Percentiles rank a stretch among this genome's conserved stretches.
Conservation (phyloP, 2,888 invertebrate species). For the Noctuana brunneofusca region DNA sequence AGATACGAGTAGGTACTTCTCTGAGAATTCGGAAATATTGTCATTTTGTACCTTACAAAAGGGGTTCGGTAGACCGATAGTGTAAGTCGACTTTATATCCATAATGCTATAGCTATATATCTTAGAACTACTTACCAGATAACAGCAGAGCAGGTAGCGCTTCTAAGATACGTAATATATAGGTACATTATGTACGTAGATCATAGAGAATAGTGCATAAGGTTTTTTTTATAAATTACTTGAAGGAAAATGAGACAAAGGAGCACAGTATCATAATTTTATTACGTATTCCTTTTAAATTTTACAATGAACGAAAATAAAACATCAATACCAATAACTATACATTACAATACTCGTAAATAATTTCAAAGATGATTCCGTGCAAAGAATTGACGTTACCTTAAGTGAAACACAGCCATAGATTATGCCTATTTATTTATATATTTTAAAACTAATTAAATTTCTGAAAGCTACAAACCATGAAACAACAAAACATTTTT, state of each 20-base stretch:
- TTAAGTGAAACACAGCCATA: constrained; percentile 82
- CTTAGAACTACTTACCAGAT: too few relatives aligned
- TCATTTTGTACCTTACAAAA: too few relatives aligned
- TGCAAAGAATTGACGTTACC: constrained; percentile 81
- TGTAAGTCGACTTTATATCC: too few relatives aligned
- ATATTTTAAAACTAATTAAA: constrained; percentile 53
- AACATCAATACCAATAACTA: constrained; percentile 66
- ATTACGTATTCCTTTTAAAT: constrained; percentile 75
- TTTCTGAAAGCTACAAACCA: constrained; percentile 45
- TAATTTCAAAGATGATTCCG: constrained; percentile 70
- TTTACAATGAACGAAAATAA: constrained; percentile 65
- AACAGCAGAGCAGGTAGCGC: too few relatives aligned
- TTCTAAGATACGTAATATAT: too few relatives aligned
- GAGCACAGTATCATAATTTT: constrained; percentile 60
- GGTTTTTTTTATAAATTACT: too few relatives aligned
- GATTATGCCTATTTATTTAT: constrained; percentile 64
- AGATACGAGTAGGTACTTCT: too few relatives aligned
- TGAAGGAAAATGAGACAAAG: not conserved
- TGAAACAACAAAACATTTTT: not conserved
- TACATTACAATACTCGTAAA: constrained; percentile 61
- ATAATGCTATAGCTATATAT: too few relatives aligned
- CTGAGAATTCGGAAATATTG: too few relatives aligned
- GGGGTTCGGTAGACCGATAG: too few relatives aligned
- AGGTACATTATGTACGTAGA: too few relatives aligned
- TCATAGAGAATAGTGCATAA: too few relatives aligned